phyloP scores from a whole-genome alignment of 2,888 invertebrate genomes.

The Pyralis farinalis region DNA sequence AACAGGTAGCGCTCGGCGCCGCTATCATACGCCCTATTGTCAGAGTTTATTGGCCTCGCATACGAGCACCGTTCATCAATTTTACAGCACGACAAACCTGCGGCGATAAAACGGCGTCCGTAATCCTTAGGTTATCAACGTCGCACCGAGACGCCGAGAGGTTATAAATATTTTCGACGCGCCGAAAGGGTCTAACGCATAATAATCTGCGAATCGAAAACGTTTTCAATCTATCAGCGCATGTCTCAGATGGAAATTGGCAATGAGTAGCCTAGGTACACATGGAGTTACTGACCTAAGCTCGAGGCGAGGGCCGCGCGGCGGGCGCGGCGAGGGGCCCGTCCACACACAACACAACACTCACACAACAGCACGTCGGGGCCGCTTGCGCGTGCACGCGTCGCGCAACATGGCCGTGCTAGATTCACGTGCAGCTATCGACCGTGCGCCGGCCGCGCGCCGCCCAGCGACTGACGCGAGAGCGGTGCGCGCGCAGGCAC shows the following conservation, averaged over 20 bases:
- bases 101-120: background rate
- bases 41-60: conserved; percentile 12
- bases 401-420: conserved; percentile 63
- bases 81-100: conserved; percentile 12
- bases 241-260: background rate
- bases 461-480: conserved; percentile 67
- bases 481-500: conserved; percentile 66
- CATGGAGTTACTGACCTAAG: conserved; percentile 45
- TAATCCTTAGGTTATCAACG: conserved; percentile 7
- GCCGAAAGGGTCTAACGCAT: too few species aligned
- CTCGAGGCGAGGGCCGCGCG: conserved; percentile 36
- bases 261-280: background rate
- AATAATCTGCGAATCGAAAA: background rate
- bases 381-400: conserved; percentile 60
- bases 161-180: background rate
- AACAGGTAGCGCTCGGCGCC: conserved; percentile 7
- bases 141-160: background rate
- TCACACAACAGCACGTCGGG: conserved; percentile 51
- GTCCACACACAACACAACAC: conserved; percentile 44
- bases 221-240: background rate
- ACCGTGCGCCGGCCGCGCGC: conserved; percentile 72
- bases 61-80: conserved; percentile 10
- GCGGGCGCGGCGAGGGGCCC: conserved; percentile 28
- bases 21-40: conserved; percentile 8
- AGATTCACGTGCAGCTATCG: conserved; percentile 63